These are phyloP conservation scores for Adelphocoris suturalis DNA, from an alignment of 2,888 invertebrate genomes.

Conservation along the genomic window DNA sequence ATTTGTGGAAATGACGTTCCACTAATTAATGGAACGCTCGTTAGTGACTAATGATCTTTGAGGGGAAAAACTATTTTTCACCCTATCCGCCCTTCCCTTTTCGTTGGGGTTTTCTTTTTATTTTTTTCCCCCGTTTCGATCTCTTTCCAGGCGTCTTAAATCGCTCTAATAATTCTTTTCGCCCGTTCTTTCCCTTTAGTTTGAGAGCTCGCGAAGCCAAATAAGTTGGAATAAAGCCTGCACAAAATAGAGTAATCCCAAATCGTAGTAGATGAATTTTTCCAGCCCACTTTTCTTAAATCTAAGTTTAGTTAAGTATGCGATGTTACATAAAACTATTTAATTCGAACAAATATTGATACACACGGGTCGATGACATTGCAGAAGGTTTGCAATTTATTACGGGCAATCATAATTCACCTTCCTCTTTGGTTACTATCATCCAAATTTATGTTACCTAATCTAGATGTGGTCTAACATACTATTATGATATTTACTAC, in stretches of 20 bases:
- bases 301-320: too few relatives aligned
- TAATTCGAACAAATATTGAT: too few relatives aligned
- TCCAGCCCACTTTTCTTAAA: too few relatives aligned
- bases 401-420: too few relatives aligned
- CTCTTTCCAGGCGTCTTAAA: not conserved
- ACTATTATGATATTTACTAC: too few relatives aligned
- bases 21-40: slow-evolving; percentile 67
- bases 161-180: slow-evolving; percentile 24
- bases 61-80: slow-evolving; percentile 67
- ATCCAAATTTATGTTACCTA: too few relatives aligned
- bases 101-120: not conserved
- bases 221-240: not conserved
- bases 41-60: slow-evolving; percentile 70
- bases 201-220: not conserved
- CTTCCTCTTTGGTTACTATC: too few relatives aligned
- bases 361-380: too few relatives aligned
- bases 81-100: slow-evolving; percentile 34
- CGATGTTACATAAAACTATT: too few relatives aligned
- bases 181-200: not conserved
- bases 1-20: slow-evolving; percentile 68
- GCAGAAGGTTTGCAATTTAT: too few relatives aligned
- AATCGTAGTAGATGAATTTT: not conserved
- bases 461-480: too few relatives aligned
- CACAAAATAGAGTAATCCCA: not conserved
- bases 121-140: not conserved